Base-by-base conservation (phyloP, 2,113 vertebrate genomes). In the Puffinus mauretanicus region DNA sequence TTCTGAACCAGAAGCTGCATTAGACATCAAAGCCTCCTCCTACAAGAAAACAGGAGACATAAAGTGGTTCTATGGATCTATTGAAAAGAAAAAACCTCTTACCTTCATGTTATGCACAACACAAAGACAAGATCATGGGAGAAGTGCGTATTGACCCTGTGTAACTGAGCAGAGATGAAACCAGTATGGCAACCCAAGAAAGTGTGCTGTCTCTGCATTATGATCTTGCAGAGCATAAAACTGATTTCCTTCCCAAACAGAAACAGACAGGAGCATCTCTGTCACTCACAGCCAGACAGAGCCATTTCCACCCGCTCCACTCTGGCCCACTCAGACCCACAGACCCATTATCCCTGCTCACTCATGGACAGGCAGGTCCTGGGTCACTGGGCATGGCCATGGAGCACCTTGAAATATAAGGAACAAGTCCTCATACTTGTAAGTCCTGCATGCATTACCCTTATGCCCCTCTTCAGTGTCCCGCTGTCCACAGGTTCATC, bases 321-420 rank as follows among this genome's bases (percentile, higher is more conserved):
- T 60, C 34, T 49, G 66, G 5, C 6, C 22, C n/a, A 14, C 15
- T 46, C 17, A 30, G 57, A 87, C 8, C 47, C 51, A 22, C 1
- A 1, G 25, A 6, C 14, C 8, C 4, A 0, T 52, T 24, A n/a
- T 18, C 25, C 13, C 22, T 51, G 40, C 36, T 26, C 5, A 1
- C 13, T 46, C 44, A 27, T 1, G 10, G 54, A 34, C 38, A 42
- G 19, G n/a, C 29, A 55, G 21, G 5, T 40, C 26, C 29, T n/a
- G 36, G 13, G 12, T 62, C 47, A 54, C 38, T 8, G 6, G 32
- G 11, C 20, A 30, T 0, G 0, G 20, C 18, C n/a, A 52, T 8
- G 20, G 46, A 22, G 5, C 29, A 27, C 16, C 20, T 15, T 21
- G 21, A 51, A 72, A 77, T 34, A 17, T 19, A 77, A 88, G 11